phyloP scores from a whole-genome alignment of 2,797 vertebrate species.

The Dendrocincla tyrannina region DNA sequence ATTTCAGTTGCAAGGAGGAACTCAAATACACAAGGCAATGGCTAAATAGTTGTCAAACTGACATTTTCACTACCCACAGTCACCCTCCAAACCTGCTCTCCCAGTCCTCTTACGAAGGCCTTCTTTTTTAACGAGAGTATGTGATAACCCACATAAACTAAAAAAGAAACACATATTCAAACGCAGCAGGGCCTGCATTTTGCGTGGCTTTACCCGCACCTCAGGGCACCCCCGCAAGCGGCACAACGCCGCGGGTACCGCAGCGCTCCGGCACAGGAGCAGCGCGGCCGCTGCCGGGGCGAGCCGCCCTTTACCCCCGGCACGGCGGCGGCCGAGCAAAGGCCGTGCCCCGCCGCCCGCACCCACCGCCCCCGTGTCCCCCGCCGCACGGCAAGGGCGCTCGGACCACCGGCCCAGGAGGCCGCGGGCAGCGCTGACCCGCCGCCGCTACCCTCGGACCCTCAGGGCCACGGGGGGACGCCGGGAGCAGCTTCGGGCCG shows the following conservation, averaged over 20 bases:
- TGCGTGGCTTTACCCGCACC: rapidly evolving
- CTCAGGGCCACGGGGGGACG: not conserved
- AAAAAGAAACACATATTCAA: not conserved
- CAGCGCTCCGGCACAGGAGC: not conserved
- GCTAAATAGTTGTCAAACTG: not conserved
- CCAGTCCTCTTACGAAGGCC: not conserved
- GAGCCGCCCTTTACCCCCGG: not conserved
- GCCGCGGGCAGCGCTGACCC: not conserved
- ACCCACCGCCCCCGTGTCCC: not conserved
- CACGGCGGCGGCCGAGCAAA: not conserved
- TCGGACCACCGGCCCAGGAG: not conserved
- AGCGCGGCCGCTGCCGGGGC: not conserved
- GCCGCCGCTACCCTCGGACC: not conserved
- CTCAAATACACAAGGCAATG: rapidly evolving
- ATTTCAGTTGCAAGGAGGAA: not conserved
- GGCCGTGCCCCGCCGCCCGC: not conserved
- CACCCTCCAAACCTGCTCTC: not conserved
- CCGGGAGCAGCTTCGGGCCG: too few species aligned
- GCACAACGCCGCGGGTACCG: rapidly evolving
- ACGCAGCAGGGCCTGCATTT: not conserved
- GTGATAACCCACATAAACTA: not conserved
- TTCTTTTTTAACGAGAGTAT: not conserved
- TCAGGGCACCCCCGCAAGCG: rapidly evolving
- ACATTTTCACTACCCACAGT: not conserved
- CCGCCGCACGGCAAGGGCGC: not conserved